Base-by-base conservation (phyloP, 2,888 invertebrate genomes). In the Plagodis pulveraria region DNA sequence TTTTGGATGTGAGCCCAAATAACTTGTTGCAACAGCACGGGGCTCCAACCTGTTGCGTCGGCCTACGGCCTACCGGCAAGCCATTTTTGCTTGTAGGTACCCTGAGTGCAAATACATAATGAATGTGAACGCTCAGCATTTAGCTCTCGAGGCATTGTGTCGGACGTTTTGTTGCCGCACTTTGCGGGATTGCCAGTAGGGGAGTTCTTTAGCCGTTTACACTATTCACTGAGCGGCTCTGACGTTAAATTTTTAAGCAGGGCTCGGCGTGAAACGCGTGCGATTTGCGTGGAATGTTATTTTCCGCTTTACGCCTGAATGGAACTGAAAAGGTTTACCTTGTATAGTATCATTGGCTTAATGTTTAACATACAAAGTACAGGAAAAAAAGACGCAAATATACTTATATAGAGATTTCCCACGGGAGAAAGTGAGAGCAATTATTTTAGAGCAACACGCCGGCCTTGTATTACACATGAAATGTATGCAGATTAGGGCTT, bases 1-100 rank as follows among this genome's bases (percentile, higher is more conserved):
- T 92, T 92, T 92, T 92, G 91, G 91, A 91, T 84, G 84, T 78
- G 88, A 84, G 91, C 91, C 91, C 91, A 90, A 84, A 84, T 83
- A 83, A 91, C 91, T 89, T 91, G 91, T 91, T 91, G 91, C 91
- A 86, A 78, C 82, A 70, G 73, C 63, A 66, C 69, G 77, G 88
- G 85, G 71, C 68, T 65, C 73, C 73, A 74, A 91, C 91, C 90
- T 91, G 91, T 92, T 91, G 91, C 88, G 70, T 77, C 74, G 77
- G 82, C 81, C 82, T 81, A 81, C 74, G 76, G 81, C 79, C 79
- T 80, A 80, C 73, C 68, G 73, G 54, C 62, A 62, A 73, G 80
- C 81, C 81, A 89, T 91, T 91, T 90, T 91, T 91, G 87, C 89
- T 77, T 80, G 81, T 22, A 22, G 22, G 22, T 74, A 80, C 77